A percentile compares a stretch with the other conserved stretches of the same genome.
These are phyloP conservation scores for Otolemur garnettii DNA, from an alignment of 2,113 vertebrate species.

Conservation along the genomic window DNA sequence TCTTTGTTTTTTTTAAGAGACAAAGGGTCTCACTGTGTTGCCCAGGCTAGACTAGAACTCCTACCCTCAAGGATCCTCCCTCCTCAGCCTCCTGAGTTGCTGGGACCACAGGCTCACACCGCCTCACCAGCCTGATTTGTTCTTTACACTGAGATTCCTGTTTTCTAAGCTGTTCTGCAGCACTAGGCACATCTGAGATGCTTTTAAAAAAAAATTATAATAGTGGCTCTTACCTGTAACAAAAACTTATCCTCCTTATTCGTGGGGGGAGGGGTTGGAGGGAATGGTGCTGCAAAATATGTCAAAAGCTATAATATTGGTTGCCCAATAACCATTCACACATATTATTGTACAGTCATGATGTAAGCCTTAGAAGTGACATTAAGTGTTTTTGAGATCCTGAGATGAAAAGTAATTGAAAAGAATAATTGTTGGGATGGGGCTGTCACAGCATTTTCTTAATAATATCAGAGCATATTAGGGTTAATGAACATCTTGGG, in stretches of 20 bases:
- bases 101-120: too few species aligned
- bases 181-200: neutral
- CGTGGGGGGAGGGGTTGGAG: neutral
- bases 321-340: conserved; percentile 15
- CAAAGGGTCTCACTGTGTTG: too few species aligned
- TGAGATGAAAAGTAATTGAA: conserved; percentile 61
- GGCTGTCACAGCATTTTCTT: conserved; percentile 52
- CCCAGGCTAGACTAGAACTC: too few species aligned
- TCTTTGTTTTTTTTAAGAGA: neutral
- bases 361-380: conserved; percentile 40
- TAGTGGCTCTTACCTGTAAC: neutral
- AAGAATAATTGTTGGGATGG: neutral
- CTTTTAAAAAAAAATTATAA: neutral
- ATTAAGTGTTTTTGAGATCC: conserved; percentile 40
- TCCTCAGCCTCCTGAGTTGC: too few species aligned
- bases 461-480: conserved; percentile 41
- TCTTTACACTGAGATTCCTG: conserved; percentile 18
- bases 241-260: neutral
- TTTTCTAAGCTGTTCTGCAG: neutral
- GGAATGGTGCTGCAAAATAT: neutral
- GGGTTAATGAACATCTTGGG: conserved; percentile 54
- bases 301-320: neutral
- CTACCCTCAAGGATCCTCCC: too few species aligned
- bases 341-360: neutral
- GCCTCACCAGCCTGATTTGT: neutral